Evolutionary conservation across 2,797 vertebrate genomes (phyloP).

Genomic region (Micropoecilia bifurca): DNA sequence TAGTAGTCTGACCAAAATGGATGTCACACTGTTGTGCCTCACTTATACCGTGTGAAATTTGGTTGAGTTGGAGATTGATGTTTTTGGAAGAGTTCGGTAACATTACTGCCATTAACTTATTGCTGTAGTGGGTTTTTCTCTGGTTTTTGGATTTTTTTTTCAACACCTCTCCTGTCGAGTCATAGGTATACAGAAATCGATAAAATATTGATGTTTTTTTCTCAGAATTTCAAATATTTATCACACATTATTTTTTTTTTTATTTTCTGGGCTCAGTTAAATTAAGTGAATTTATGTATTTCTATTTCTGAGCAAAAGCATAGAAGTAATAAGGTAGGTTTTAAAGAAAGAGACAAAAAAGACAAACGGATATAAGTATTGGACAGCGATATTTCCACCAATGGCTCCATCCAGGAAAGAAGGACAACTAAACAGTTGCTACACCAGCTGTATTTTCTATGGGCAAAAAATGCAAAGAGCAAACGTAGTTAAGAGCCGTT

Average conservation of each 20-base stretch:
- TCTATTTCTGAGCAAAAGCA: background rate
- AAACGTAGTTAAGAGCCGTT: background rate
- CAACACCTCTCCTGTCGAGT: background rate
- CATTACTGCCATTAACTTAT: slow-evolving; percentile 8
- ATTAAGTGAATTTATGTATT: background rate
- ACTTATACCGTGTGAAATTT: slow-evolving; percentile 4
- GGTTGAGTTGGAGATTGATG: slow-evolving; percentile 1
- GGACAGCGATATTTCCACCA: background rate
- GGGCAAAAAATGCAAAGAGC: background rate
- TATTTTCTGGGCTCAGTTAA: background rate
- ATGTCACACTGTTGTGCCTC: slow-evolving; percentile 10
- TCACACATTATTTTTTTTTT: background rate
- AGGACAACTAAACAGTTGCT: background rate
- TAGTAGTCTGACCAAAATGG: slow-evolving; percentile 14
- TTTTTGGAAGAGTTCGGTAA: slow-evolving; percentile 3
- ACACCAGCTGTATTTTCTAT: background rate
- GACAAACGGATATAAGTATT: background rate
- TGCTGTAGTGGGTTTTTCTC: too few species aligned
- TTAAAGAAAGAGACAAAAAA: background rate
- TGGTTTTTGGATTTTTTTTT: background rate
- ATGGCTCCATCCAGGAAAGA: background rate
- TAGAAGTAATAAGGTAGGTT: background rate
- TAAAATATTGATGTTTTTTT: background rate
- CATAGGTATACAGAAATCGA: background rate
- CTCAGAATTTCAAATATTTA: background rate